Evolutionary conservation across 2,113 vertebrate genomes (phyloP).

Genomic region (Sminthopsis crassicaudata): DNA sequence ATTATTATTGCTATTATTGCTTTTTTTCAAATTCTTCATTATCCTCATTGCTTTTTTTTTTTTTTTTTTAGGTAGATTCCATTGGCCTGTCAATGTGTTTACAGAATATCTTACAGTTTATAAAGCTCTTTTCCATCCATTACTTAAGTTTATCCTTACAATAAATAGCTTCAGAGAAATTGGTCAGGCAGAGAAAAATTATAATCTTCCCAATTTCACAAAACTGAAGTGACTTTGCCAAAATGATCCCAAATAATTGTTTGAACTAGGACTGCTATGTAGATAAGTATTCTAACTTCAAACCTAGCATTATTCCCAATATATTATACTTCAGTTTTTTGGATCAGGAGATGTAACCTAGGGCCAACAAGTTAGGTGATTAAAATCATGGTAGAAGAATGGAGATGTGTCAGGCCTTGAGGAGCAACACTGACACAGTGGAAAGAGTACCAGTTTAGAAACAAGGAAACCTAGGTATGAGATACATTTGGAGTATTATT

Average conservation of each 20-base stretch:
- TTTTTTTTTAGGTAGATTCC: not conserved
- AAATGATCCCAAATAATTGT: not conserved
- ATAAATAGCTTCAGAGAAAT: not conserved
- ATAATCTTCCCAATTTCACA: not conserved
- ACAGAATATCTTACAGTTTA: not conserved
- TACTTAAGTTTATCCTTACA: not conserved
- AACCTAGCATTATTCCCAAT: not conserved
- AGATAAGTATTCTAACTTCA: not conserved
- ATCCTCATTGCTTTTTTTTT: too few species aligned
- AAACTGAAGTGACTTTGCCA: not conserved
- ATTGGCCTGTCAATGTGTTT: not conserved
- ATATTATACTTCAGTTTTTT: not conserved
- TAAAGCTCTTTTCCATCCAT: not conserved
- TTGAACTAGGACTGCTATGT: not conserved
- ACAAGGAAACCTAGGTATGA: not conserved
- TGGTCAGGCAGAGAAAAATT: not conserved
- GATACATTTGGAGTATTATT: not conserved
- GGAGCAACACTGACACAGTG: not conserved
- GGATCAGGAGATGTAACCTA: not conserved
- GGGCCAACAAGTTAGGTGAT: not conserved
- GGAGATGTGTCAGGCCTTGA: not conserved
- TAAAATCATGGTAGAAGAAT: not conserved
- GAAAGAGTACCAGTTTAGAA: not conserved
- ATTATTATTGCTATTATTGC: too few species aligned
- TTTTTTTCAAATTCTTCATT: too few species aligned